A percentile compares a stretch with the other conserved stretches of the same genome.
Evolutionary conservation across 2,113 vertebrate species (phyloP).

Genomic region (Gasterosteus nipponicus): DNA sequence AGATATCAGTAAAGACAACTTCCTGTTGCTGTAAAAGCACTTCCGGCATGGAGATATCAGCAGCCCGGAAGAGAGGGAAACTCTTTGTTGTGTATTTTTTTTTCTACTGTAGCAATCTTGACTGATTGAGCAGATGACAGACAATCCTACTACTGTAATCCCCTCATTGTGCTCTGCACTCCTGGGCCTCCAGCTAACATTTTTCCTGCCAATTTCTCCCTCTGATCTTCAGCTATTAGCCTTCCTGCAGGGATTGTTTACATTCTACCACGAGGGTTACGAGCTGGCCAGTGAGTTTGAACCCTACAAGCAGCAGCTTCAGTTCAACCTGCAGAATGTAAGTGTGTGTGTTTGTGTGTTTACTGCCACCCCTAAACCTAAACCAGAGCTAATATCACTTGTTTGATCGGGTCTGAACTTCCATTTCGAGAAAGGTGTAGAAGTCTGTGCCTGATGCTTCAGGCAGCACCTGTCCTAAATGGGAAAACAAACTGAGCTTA

Average conservation of each 20-base stretch:
- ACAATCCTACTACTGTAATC: conserved; percentile 38
- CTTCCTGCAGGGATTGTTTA: conserved; percentile 97
- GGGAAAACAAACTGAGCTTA: background rate
- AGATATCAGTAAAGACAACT: conserved; percentile 66
- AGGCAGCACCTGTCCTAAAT: background rate
- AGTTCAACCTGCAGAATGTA: conserved; percentile 99
- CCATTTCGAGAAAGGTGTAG: background rate
- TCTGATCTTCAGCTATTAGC: conserved; percentile 88
- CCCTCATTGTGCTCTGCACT: conserved; percentile 19
- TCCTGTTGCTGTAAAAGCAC: conserved; percentile 69
- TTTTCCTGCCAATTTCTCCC: conserved; percentile 19
- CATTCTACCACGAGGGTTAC: conserved; percentile 98
- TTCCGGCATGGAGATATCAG: conserved; percentile 65
- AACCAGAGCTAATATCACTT: background rate
- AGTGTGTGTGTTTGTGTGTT: conserved; percentile 61
- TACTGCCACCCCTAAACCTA: background rate
- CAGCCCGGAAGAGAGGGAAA: conserved; percentile 40
- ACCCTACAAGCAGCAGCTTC: conserved; percentile 96
- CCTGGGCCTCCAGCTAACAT: conserved; percentile 9
- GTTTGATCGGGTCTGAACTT: background rate
- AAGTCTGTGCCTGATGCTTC: background rate
- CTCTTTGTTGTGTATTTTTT: conserved; percentile 66
- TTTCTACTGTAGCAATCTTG: conserved; percentile 28
- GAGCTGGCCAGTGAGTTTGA: conserved; percentile 96
- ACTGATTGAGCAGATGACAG: conserved; percentile 52